Conservation (phyloP, 2,113 vertebrate genomes). For the Macrotis lagotis region DNA sequence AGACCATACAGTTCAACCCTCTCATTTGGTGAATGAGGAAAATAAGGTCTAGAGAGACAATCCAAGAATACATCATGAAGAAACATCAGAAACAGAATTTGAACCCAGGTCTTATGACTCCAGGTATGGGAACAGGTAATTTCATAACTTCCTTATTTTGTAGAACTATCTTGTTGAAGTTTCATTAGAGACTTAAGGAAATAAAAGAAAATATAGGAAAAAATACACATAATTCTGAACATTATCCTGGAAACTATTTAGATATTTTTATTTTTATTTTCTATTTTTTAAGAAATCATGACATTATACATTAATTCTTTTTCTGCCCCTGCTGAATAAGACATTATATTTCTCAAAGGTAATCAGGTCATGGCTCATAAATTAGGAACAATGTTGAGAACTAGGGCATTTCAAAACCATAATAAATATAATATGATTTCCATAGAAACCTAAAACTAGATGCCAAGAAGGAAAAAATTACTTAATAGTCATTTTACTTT, state of each 20-base stretch:
- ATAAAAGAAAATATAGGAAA: neutral
- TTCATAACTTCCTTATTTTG: neutral
- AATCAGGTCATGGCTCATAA: neutral
- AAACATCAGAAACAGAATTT: neutral
- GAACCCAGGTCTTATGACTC: neutral
- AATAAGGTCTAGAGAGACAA: neutral
- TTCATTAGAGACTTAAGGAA: neutral
- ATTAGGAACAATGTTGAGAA: neutral
- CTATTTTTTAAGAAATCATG: neutral
- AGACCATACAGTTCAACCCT: neutral
- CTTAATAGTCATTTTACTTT: neutral
- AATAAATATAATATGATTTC: neutral
- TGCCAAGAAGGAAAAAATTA: neutral
- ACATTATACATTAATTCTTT: neutral
- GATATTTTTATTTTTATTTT: neutral
- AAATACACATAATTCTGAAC: neutral
- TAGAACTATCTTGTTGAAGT: neutral
- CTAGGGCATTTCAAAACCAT: neutral
- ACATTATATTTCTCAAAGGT: neutral
- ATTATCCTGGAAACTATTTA: neutral
- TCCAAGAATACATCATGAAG: neutral
- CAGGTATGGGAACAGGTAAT: neutral
- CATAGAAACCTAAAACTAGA: neutral
- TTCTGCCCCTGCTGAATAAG: neutral
- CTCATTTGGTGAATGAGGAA: neutral